Conservation (phyloP, 92 coral and sea anemone genomes). For the Epizoanthus illoricatus region DNA sequence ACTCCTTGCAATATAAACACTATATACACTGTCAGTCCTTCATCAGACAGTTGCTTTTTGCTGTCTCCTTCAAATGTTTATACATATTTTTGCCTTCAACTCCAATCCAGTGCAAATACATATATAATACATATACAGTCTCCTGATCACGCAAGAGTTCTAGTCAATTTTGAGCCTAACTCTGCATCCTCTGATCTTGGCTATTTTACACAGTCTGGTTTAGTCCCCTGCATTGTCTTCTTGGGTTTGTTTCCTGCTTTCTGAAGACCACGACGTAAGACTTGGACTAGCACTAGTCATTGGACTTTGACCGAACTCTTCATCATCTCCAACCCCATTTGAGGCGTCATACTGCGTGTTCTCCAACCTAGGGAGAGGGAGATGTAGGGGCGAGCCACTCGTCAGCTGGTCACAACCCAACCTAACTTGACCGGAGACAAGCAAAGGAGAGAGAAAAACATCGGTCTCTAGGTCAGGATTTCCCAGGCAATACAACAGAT, state of each 20-base stretch:
- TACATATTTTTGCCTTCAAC: constrained; percentile 20
- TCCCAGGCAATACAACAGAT: constrained; percentile 6
- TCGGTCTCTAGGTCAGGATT: constrained; percentile 35
- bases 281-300: constrained; percentile 40
- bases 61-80: constrained; percentile 22
- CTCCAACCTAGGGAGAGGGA: constrained; percentile 50
- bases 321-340: constrained; percentile 42
- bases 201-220: not conserved
- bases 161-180: not conserved
- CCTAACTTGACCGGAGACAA: constrained; percentile 50
- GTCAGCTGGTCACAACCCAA: constrained; percentile 48
- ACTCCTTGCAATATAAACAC: constrained; percentile 28
- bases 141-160: not conserved
- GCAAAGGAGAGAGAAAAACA: constrained; percentile 48
- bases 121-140: constrained; percentile 22
- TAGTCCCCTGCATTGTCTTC: constrained; percentile 37
- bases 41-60: not conserved
- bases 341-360: constrained; percentile 35
- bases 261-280: constrained; percentile 35
- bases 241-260: constrained; percentile 36
- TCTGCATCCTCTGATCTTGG: not conserved
- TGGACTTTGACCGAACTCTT: constrained; percentile 42
- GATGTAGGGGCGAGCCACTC: constrained; percentile 45
- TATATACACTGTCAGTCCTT: constrained; percentile 19
- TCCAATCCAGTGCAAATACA: constrained; percentile 31